Evolutionary conservation across 1,140 invertebrate genomes (phyloP).

Genomic region (Bilobella aurantiaca): DNA sequence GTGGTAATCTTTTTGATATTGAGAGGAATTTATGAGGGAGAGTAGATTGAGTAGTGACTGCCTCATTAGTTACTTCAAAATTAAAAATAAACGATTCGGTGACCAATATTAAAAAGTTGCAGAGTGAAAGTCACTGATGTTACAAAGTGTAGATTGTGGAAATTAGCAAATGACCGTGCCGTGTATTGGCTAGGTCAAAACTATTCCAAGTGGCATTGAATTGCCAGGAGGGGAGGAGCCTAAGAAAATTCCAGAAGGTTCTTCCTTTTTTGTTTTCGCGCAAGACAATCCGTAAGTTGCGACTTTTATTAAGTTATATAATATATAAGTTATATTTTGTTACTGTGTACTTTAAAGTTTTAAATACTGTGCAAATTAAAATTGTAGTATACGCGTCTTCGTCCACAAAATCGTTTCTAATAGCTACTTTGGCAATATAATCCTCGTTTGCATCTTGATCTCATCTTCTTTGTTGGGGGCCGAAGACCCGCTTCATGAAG

Average conservation of each 20-base stretch:
- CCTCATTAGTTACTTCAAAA: too few relatives aligned
- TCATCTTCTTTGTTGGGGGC: constrained; percentile 54
- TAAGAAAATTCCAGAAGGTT: constrained; percentile 1
- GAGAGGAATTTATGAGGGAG: too few relatives aligned
- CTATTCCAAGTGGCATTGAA: neutral
- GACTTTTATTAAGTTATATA: neutral
- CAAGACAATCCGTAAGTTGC: neutral
- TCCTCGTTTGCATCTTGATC: constrained; percentile 50
- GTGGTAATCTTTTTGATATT: too few relatives aligned
- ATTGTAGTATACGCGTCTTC: constrained; percentile 36
- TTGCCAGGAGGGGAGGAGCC: neutral
- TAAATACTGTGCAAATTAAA: constrained; percentile 6
- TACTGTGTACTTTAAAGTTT: constrained; percentile 9
- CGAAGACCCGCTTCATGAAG: constrained; percentile 52
- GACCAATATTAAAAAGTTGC: neutral
- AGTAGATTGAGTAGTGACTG: too few relatives aligned
- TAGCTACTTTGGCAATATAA: constrained; percentile 49
- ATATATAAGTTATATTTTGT: constrained; percentile 1
- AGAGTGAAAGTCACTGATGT: neutral
- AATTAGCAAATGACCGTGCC: neutral
- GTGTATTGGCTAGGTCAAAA: neutral
- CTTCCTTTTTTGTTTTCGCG: neutral
- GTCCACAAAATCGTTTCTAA: constrained; percentile 44
- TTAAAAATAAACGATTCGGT: neutral
- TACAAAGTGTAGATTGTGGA: neutral